Evolutionary conservation across 2,797 vertebrate species (phyloP), one percentile per base, ranked within the genome.

Genomic region (Urosaurus nigricauda): DNA sequence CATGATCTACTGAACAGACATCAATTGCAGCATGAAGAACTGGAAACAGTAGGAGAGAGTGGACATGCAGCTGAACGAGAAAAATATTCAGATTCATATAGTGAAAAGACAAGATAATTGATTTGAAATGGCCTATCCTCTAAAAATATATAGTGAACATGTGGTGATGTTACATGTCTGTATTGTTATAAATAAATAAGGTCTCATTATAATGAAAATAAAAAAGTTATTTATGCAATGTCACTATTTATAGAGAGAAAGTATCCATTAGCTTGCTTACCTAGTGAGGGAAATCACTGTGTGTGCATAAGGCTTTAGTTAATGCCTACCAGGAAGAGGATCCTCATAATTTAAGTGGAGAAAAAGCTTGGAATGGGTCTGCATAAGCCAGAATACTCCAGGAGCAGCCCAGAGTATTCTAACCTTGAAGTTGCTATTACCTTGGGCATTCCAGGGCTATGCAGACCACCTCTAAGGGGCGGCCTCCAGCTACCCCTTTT

Each of bases 1-100:
- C 88, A 92, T 91, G 92, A 92, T 90, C 43, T 92, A 75, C 83
- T 91, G 92, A 91, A 80, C 75, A 94, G 90, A 92, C 90, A 78
- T 53, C 56, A 14, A 58, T 84, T 93, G 79, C 11, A 19, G 90
- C 90, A 81, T n/a, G 82, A 43, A 80, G 35, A 17, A 86, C 51
- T 60, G 53, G 87, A 84, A 91, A 92, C 79, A 90, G 85, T 89
- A 91, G 89, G 75, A 89, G 70, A 79, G 32, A 40, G 83, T 94
- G 87, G 92, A 93, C 93, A 37, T 60, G 65, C 77, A 81, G 63
- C 6, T 35, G 51, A 83, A 78, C 86, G 89, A 65, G 82, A 79
- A 88, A 91, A 83, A 56, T 87, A 26, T 32, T 58, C 35, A 85
- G 19, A 60, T 88, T 87, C 47, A 77, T 92, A 51, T 19, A 89